Evolutionary conservation across 2,113 vertebrate genomes (phyloP), one percentile per base, ranked within the genome.

Genomic region (Bucco capensis): DNA sequence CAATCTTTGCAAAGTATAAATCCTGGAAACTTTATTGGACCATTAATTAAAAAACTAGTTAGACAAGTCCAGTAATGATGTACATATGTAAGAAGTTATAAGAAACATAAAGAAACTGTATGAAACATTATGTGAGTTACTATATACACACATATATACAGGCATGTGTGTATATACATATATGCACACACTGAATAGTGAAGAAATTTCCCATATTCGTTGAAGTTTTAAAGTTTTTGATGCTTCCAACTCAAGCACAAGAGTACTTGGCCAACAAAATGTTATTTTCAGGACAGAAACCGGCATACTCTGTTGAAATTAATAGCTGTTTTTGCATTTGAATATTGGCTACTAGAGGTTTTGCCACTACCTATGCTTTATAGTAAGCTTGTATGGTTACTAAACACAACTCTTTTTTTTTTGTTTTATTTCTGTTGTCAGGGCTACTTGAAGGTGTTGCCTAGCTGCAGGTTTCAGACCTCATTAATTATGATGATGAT

Each of bases 351-450:
- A 57, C 18, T 66, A 56, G 51, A 31, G 2, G 21, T 90, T 80
- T 83, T 81, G 31, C 31, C 57, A 53, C 37, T 72, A 65, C 16
- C 42, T 89, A 1, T 58, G 40, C 44, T 91, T 72, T 74, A 27
- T 42, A 85, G 25, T 73, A 10, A 73, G 16, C 71, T 40, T 75
- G 33, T 67, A 64, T 89, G n/a, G 67, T 65, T 7, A 14, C 64
- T 90, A 38, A 94, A 58, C 35, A 65, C 62, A 90, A 42, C 74
- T 83, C 37, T 28, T 24, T 4, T 65, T 44, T 90, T 94, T 28
- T 24, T 4, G 62, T 44, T 90, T 92, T 73, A 84, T 91, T 96
- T 95, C 71, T 97, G 71, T 94, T 96, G 62, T 96, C 88, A 96
- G 87, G 88, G 35, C 83, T 96, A 77, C 57, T 94, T 91, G 78